Conservation (phyloP, 2,113 vertebrate genomes). For the Suricata suricatta region DNA sequence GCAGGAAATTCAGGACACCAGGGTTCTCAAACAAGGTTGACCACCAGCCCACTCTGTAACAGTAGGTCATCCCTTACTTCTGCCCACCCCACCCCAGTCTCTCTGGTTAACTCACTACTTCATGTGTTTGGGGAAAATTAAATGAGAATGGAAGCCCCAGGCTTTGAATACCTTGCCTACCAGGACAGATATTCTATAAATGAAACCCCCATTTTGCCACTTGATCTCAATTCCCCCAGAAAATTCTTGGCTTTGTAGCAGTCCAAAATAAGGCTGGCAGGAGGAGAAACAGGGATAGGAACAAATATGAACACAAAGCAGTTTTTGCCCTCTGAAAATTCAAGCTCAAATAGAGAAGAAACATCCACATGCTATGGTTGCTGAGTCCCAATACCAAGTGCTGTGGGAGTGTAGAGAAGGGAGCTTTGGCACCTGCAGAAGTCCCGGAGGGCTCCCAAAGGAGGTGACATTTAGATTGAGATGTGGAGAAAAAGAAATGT, state of each 20-base stretch:
- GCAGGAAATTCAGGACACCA: neutral
- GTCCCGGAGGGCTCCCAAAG: neutral
- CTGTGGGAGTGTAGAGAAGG: neutral
- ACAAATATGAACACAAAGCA: neutral
- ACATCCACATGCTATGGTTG: neutral
- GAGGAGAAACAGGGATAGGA: neutral
- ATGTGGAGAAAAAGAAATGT: neutral
- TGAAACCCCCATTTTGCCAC: neutral
- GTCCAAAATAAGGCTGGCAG: neutral
- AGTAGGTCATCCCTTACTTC: neutral
- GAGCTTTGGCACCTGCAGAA: neutral
- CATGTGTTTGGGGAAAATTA: neutral
- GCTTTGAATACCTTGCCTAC: neutral
- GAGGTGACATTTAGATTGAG: neutral
- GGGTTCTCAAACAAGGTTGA: neutral
- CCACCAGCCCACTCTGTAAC: neutral
- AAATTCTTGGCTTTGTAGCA: neutral
- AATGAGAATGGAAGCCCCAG: neutral
- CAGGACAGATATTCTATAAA: neutral
- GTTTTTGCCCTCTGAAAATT: neutral
- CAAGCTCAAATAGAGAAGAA: neutral
- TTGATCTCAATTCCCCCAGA: neutral
- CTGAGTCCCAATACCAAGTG: neutral
- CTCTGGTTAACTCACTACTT: neutral
- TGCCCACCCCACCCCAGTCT: fast-evolving